Percentiles rank a stretch among this genome's conserved stretches.
These are phyloP conservation scores for Thalassoma bifasciatum DNA, from an alignment of 2,113 vertebrate genomes.

Conservation along the genomic window DNA sequence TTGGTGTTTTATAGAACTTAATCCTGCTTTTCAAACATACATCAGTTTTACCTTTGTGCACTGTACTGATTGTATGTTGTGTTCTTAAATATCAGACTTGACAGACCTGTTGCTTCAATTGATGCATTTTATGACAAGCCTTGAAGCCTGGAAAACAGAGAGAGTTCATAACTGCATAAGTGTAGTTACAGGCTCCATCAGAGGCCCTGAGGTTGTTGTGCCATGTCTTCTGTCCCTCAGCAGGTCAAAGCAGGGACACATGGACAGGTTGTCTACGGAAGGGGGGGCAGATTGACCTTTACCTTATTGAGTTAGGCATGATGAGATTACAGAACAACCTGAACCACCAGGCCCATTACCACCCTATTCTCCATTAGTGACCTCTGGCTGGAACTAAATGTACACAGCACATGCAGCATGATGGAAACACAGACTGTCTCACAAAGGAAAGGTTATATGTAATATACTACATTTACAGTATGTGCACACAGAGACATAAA, in stretches of 20 bases:
- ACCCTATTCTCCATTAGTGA: constrained; percentile 77
- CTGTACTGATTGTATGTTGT: background rate
- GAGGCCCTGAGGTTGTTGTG: constrained; percentile 37
- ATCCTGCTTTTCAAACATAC: background rate
- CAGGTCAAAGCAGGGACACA: constrained; percentile 66
- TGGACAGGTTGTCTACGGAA: constrained; percentile 62
- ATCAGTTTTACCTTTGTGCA: background rate
- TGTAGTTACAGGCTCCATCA: constrained; percentile 17
- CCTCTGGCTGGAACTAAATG: constrained; percentile 66
- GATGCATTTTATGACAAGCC: constrained; percentile 13
- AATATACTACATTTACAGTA: constrained; percentile 22
- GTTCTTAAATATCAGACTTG: background rate
- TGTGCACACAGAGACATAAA: constrained; percentile 12
- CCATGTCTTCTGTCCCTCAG: constrained; percentile 52
- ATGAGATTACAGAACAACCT: constrained; percentile 78
- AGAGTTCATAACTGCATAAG: constrained; percentile 21
- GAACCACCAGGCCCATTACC: constrained; percentile 73
- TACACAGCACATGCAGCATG: constrained; percentile 49
- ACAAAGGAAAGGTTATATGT: constrained; percentile 49
- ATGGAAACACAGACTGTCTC: too few species aligned
- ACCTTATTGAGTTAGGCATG: constrained; percentile 77
- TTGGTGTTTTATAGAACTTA: background rate
- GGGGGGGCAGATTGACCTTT: constrained; percentile 73
- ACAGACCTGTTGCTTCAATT: constrained; percentile 10
- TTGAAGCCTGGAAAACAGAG: constrained; percentile 1